Evolutionary conservation across 1,140 invertebrate genomes (phyloP), one percentile per base, ranked within the genome.

Genomic region (Drosophila trapezifrons): DNA sequence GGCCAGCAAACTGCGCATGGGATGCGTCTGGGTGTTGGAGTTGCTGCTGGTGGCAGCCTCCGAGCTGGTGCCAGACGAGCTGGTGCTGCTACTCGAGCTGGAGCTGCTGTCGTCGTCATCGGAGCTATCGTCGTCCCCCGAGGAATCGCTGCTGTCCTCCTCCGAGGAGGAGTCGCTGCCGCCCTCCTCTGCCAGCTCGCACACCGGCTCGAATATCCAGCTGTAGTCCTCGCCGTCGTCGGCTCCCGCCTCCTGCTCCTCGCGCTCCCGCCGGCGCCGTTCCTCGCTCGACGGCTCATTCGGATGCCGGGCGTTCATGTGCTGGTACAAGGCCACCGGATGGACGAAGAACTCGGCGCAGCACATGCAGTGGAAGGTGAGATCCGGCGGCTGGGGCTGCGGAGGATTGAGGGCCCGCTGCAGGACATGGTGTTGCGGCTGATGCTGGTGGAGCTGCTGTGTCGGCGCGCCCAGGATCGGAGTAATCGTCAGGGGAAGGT

Each of bases 341-440:
- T 90, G 78, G 12, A 91, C 78, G 38, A 91, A 92, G 45, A 72
- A 90, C 47, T 86, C 91, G 3, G 75, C 49, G 60, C 91, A 92
- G 66, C 87, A 90, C 78, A 91, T 92, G 58, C 91, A 92, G 45
- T 92, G 91, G 49, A 92, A 92, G 29, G 91, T 92, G 8, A 92
- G 57, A 46, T 92, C 91, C n/a, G 91, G 91, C 13, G 84, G 77
- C 54, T 78, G 67, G 0, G 77, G 60, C 20, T 62, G 76, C 3
- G 66, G 78, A 1, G 67, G 78, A 47, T 58, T 64, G 0, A 69
- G 65, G 12, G 56, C 60, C 56, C 49, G 64, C 29, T 60, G 64
- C 58, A 66, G 70, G 32, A 76, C 62, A 37, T 74, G 49, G 40
- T 75, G 77, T 27, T 73, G 71, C 63, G 79, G 66, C 32, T 70